Conservation (phyloP, 1,140 invertebrate species). For the Rhyzopertha dominica region DNA sequence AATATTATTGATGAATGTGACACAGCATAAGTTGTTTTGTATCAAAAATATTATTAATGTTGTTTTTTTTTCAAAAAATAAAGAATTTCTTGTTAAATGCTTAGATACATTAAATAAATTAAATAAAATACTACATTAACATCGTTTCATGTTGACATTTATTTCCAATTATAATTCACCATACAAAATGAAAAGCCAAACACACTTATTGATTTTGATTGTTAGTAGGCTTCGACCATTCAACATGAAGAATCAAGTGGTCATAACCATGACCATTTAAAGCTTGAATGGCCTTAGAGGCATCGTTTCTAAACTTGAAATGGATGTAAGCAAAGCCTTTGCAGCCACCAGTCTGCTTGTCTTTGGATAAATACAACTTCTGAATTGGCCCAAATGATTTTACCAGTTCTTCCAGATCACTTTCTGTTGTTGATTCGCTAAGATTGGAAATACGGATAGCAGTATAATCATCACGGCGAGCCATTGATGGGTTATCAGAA, state of each 20-base stretch:
- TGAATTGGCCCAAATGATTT: constrained; percentile 83
- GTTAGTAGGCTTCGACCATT: constrained; percentile 89
- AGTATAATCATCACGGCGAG: constrained; percentile 70
- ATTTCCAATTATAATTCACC: too few species aligned
- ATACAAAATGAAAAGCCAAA: too few species aligned
- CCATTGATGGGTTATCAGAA: constrained; percentile 66
- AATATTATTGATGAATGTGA: too few species aligned
- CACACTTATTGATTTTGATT: constrained; percentile 15
- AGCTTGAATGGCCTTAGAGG: constrained; percentile 81
- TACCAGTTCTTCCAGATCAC: constrained; percentile 93
- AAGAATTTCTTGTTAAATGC: too few species aligned
- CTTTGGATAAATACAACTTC: constrained; percentile 85
- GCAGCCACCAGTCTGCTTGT: constrained; percentile 74
- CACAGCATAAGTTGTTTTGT: too few species aligned
- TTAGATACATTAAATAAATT: too few species aligned
- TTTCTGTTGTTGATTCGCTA: constrained; percentile 92
- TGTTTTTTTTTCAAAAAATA: too few species aligned
- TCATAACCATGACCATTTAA: constrained; percentile 97
- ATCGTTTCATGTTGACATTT: too few species aligned
- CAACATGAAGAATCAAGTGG: constrained; percentile 95
- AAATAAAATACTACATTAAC: too few species aligned
- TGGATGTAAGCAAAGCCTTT: constrained; percentile 97
- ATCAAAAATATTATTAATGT: too few species aligned
- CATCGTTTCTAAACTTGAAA: constrained; percentile 84
- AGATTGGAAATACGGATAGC: constrained; percentile 97